phyloP scores from a whole-genome alignment of 2,888 invertebrate genomes.

The Acrobasis consociella region DNA sequence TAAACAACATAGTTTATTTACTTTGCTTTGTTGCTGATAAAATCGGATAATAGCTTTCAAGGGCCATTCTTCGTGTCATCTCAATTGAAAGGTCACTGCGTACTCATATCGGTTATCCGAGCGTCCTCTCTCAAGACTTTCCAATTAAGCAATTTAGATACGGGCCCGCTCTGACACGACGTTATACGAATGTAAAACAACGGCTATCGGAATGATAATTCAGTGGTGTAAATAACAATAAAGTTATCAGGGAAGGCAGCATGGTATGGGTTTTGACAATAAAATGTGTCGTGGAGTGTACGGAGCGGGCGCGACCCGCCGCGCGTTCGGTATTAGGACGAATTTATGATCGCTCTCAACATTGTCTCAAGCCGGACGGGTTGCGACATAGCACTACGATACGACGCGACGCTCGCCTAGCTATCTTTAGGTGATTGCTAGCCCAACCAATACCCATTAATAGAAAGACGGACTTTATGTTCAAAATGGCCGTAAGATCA shows the following conservation, averaged over 20 bases:
- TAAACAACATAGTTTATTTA: conserved; percentile 58
- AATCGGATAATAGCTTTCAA: conserved; percentile 54
- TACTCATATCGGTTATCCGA: conserved; percentile 61
- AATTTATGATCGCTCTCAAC: conserved; percentile 65
- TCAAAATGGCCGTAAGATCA: neutral
- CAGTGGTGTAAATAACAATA: conserved; percentile 81
- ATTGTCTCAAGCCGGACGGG: conserved; percentile 31
- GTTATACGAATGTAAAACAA: conserved; percentile 79
- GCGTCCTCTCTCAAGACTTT: conserved; percentile 68
- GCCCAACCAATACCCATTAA: conserved; percentile 17
- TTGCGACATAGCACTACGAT: conserved; percentile 18
- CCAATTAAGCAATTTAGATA: conserved; percentile 83
- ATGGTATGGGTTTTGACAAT: conserved; percentile 78
- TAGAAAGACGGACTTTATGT: conserved; percentile 2
- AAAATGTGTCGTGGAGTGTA: conserved; percentile 68
- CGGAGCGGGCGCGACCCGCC: conserved; percentile 56
- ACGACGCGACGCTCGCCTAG: conserved; percentile 17
- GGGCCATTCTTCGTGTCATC: conserved; percentile 50
- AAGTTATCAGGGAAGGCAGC: conserved; percentile 74
- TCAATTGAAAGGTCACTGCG: conserved; percentile 64
- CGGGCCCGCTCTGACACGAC: conserved; percentile 65
- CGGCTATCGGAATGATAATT: conserved; percentile 76
- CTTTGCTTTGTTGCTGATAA: conserved; percentile 58
- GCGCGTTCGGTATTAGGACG: conserved; percentile 60
- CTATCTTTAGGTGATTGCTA: conserved; percentile 29